Conservation (phyloP, 1,140 invertebrate genomes). For the Pararge aegeria region DNA sequence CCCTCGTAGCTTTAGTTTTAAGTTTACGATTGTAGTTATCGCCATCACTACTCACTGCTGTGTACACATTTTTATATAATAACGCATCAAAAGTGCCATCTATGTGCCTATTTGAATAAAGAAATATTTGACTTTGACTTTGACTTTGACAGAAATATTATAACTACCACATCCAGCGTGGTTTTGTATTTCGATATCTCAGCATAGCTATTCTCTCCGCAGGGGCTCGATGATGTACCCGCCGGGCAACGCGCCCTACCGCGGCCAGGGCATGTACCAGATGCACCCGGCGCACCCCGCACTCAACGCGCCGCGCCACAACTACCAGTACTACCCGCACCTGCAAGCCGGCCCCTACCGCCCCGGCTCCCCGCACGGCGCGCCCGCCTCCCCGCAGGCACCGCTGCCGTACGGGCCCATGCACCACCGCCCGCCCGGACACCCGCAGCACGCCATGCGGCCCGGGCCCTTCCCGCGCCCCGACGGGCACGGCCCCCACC, state of each 20-base stretch:
- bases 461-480: constrained; percentile 7
- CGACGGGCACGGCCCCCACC: neutral
- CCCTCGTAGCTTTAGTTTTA: too few relatives aligned
- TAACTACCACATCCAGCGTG: too few relatives aligned
- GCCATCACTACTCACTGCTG: too few relatives aligned
- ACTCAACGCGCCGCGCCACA: neutral
- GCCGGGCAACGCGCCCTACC: constrained; percentile 42
- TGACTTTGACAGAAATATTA: too few relatives aligned
- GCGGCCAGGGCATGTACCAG: constrained; percentile 43
- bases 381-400: constrained; percentile 16
- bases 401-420: constrained; percentile 7
- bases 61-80: too few relatives aligned
- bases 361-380: constrained; percentile 26
- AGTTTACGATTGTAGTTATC: too few relatives aligned
- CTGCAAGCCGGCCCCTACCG: constrained; percentile 21
- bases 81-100: too few relatives aligned
- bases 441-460: constrained; percentile 3
- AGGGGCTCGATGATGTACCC: constrained; percentile 71
- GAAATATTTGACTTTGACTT: too few relatives aligned
- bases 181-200: too few relatives aligned
- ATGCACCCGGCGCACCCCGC: constrained; percentile 22
- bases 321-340: constrained; percentile 34
- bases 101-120: too few relatives aligned
- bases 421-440: constrained; percentile 11
- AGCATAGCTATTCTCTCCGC: constrained; percentile 26